Evolutionary conservation across 2,113 vertebrate species (phyloP).

Genomic region (Chiloscyllium plagiosum): DNA sequence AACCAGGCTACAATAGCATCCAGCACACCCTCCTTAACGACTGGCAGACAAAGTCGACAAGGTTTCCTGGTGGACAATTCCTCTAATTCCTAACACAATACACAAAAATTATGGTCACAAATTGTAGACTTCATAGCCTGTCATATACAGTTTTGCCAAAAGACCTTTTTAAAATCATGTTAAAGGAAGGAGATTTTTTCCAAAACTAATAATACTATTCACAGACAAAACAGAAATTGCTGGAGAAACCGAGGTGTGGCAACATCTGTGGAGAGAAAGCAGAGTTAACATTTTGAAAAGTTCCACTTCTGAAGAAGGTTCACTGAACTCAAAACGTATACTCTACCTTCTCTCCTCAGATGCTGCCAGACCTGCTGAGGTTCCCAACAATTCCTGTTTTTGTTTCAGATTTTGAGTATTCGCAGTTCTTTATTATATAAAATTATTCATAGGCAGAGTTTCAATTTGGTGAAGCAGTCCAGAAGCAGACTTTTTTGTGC

Average conservation of each 20-base stretch:
- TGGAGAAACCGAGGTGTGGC: no score
- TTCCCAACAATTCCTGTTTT: no score
- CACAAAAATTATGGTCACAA: constrained; percentile 37
- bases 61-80: constrained; percentile 66
- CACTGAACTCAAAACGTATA: no score
- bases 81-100: constrained; percentile 73
- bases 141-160: not conserved
- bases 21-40: constrained; percentile 65
- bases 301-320: no score
- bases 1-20: constrained; percentile 93
- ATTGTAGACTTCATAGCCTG: not conserved
- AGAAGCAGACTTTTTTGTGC: not conserved
- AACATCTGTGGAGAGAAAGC: no score
- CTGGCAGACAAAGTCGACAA: constrained; percentile 57
- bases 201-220: not conserved
- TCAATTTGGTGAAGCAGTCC: not conserved
- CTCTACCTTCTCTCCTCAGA: no score
- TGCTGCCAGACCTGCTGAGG: no score
- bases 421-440: no score
- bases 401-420: no score
- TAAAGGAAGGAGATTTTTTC: not conserved
- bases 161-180: not conserved
- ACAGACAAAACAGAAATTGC: not conserved
- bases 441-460: not conserved
- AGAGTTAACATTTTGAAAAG: no score